Evolutionary conservation across 2,113 vertebrate species (phyloP), one percentile per base, ranked within the genome.

Genomic region (Pterocles gutturalis): DNA sequence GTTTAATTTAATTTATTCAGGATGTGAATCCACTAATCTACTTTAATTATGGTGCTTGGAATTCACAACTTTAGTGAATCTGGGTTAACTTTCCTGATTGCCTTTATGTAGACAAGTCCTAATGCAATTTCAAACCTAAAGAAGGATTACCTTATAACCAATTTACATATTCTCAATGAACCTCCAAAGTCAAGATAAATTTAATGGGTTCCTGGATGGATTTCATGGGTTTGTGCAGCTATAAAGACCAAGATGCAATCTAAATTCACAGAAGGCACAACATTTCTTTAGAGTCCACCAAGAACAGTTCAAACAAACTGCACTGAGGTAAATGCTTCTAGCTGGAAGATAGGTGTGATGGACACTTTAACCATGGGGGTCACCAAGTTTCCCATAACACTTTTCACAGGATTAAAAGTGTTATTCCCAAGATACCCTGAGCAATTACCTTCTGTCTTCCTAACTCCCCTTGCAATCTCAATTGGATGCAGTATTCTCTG

Each of bases 1-100:
- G 31, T 82, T 75, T 92, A 83, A 96, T 92, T 89, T 78, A 90
- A 94, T 95, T 89, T 92, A 89, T 95, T 92, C 83, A 84, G 94
- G 69, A 91, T 71, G 41, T 65, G 83, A 93, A 82, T 91, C 45
- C 69, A 80, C 89, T 94, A 87, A 95, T 96, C 72, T 87, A 84
- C 72, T 92, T 89, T 82, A 95, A 94, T 93, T 93, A 94, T n/a
- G 60, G 69, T 84, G 20, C 43, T 94, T 69, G 94, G 77, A 97
- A 96, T 94, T 96, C 83, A 89, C 28, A 10, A 62, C 73, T 94
- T 95, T 20, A 91, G 91, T 82, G 65, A 95, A 91, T 87, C 91
- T 94, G 55, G 24, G 76, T 96, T 95, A 91, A 78, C 48, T 82
- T 91, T 71, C 55, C 64, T 58, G 69, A 91, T 71, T 84, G 77